These are phyloP conservation scores for Leptopilina syphax DNA, from an alignment of 2,888 invertebrate genomes.

Conservation along the genomic window DNA sequence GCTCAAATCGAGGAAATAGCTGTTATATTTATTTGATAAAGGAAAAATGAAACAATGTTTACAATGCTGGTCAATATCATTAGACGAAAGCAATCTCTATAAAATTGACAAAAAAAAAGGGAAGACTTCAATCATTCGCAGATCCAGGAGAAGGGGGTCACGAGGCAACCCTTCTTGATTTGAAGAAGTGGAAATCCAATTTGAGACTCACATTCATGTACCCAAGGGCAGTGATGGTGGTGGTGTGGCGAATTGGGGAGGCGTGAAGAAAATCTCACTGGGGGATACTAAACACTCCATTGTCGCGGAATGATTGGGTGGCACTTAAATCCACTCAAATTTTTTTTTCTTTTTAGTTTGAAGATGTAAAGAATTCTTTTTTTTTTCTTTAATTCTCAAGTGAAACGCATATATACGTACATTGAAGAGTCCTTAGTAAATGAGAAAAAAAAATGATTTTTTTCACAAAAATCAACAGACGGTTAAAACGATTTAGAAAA, in stretches of 20 bases:
- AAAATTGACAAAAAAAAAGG: conserved; percentile 33
- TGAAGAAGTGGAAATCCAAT: conserved; percentile 68
- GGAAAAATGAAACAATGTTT: conserved; percentile 35
- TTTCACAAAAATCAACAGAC: not conserved
- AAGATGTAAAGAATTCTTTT: not conserved
- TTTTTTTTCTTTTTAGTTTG: not conserved
- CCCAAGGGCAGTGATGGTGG: conserved; percentile 17
- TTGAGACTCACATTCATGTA: conserved; percentile 54
- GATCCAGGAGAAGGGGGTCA: conserved; percentile 22
- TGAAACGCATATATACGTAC: not conserved
- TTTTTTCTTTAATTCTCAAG: not conserved
- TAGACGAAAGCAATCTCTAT: not conserved
- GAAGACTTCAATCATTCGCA: conserved; percentile 41
- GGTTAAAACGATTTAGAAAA: not conserved
- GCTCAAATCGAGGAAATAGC: not conserved
- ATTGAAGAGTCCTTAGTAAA: not conserved
- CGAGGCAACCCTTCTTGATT: conserved; percentile 57
- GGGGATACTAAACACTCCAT: conserved; percentile 64
- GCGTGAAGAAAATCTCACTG: conserved; percentile 43
- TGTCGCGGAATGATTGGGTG: conserved; percentile 60
- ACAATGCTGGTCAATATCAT: not conserved
- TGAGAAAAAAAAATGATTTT: not conserved
- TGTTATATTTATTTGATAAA: not conserved
- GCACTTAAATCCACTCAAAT: conserved; percentile 58
- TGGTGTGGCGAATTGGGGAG: conserved; percentile 22